A percentile compares a stretch with the other conserved stretches of the same genome.
phyloP scores from a whole-genome alignment of 1,140 invertebrate genomes.

The Whitmania pigra region DNA sequence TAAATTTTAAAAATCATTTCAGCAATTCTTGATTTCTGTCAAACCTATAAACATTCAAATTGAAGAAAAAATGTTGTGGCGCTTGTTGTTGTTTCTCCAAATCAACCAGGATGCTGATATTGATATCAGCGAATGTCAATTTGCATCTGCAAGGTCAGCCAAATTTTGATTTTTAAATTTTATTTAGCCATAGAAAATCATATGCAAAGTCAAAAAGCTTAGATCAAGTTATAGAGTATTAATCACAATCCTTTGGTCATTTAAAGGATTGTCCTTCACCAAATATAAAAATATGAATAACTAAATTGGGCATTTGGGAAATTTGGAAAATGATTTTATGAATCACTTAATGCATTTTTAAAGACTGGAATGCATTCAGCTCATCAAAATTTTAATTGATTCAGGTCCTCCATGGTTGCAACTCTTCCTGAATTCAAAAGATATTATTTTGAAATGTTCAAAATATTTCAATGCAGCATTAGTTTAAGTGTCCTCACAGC shows the following conservation, averaged over 20 bases:
- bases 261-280: too few relatives aligned
- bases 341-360: too few relatives aligned
- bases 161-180: background rate
- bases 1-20: slow-evolving; percentile 28
- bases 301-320: too few relatives aligned
- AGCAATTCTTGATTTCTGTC: slow-evolving; percentile 66
- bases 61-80: slow-evolving; percentile 74
- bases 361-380: too few relatives aligned
- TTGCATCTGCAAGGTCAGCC: slow-evolving; percentile 41
- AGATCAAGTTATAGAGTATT: background rate
- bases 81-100: slow-evolving; percentile 60
- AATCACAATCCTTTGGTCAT: too few relatives aligned
- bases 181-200: background rate
- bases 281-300: too few relatives aligned
- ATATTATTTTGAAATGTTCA: slow-evolving; percentile 79
- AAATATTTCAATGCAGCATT: slow-evolving; percentile 63
- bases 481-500: slow-evolving; percentile 73
- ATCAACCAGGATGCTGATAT: slow-evolving; percentile 36
- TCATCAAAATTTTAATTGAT: too few relatives aligned
- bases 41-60: slow-evolving; percentile 71
- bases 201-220: background rate
- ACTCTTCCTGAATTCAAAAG: slow-evolving; percentile 58
- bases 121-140: slow-evolving; percentile 60
- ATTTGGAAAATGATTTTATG: too few relatives aligned
- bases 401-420: slow-evolving; percentile 53